phyloP scores from a whole-genome alignment of 2,888 invertebrate genomes.

The Eristalis intricaria region DNA sequence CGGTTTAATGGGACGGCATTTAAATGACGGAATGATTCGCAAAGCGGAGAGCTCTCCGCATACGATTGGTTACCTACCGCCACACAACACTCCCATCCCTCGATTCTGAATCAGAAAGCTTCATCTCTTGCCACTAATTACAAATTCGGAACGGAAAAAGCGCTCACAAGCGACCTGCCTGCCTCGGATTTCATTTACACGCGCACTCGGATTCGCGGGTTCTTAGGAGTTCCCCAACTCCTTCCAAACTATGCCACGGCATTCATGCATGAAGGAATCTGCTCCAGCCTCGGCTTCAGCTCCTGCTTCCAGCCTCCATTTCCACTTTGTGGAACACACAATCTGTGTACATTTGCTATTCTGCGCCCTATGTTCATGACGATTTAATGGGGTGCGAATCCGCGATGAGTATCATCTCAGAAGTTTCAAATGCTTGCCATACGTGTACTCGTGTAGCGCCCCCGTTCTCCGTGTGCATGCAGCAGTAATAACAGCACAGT shows the following conservation, averaged over 20 bases:
- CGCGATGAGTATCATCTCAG: conserved; percentile 70
- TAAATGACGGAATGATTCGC: conserved; percentile 63
- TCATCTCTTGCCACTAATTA: conserved; percentile 68
- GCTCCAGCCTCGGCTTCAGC: neutral
- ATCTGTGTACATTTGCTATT: conserved; percentile 68
- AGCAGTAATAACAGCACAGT: neutral
- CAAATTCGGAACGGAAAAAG: conserved; percentile 62
- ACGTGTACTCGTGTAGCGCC: neutral
- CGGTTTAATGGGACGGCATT: conserved; percentile 65
- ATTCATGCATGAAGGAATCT: conserved; percentile 65
- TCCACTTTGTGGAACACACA: conserved; percentile 63
- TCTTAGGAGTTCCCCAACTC: conserved; percentile 36
- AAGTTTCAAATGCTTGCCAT: conserved; percentile 56
- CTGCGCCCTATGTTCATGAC: conserved; percentile 62
- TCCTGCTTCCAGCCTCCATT: neutral
- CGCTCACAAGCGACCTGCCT: conserved; percentile 38
- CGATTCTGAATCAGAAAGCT: conserved; percentile 42
- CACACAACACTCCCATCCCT: conserved; percentile 4
- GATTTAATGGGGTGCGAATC: conserved; percentile 71
- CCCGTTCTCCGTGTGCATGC: conserved; percentile 9
- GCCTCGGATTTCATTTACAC: conserved; percentile 56
- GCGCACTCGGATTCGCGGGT: conserved; percentile 52
- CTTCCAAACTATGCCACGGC: conserved; percentile 39
- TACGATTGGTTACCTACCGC: conserved; percentile 46
- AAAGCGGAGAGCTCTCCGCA: conserved; percentile 52